A percentile compares a stretch with the other conserved stretches of the same genome.
Conservation (phyloP, 2,888 invertebrate genomes). For the Drosophila pseudotalamancana region DNA sequence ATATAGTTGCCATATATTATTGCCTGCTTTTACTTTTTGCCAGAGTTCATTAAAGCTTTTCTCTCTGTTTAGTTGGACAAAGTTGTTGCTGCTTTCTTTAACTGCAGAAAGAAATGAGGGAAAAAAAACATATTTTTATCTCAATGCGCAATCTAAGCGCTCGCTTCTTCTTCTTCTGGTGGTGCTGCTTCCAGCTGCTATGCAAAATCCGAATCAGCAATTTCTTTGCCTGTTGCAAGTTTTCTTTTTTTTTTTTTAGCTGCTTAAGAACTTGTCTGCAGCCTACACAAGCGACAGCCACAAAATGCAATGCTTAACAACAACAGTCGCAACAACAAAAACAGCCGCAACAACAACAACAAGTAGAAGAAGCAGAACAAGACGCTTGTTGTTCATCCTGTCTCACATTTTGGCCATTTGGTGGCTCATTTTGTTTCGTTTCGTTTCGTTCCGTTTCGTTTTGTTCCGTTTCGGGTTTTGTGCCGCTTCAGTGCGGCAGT, state of each 20-base stretch:
- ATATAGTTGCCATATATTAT: background rate
- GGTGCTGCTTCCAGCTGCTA: constrained; percentile 5
- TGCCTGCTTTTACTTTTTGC: background rate
- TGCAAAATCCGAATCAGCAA: constrained; percentile 24
- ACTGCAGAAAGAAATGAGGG: too few relatives aligned
- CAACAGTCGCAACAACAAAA: constrained; percentile 1
- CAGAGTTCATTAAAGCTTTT: background rate
- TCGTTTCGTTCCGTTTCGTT: too few relatives aligned
- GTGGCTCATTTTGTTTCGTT: constrained; percentile 41
- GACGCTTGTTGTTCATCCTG: constrained; percentile 42
- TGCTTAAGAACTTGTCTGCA: constrained; percentile 34
- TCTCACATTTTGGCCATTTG: constrained; percentile 55
- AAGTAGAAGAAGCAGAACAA: constrained; percentile 6
- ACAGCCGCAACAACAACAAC: background rate
- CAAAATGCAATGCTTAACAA: constrained; percentile 18
- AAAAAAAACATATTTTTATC: constrained; percentile 3
- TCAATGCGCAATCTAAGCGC: constrained; percentile 3
- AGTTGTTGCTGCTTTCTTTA: constrained; percentile 9
- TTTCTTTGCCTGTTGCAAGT: constrained; percentile 5
- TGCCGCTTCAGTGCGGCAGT: constrained; percentile 66
- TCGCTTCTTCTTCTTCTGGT: background rate
- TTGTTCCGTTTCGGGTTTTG: constrained; percentile 52
- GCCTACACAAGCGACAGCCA: constrained; percentile 24
- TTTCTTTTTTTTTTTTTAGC: constrained; percentile 1
- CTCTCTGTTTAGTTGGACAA: background rate